Conservation (phyloP, 2,888 invertebrate species). For the Patella depressa region DNA sequence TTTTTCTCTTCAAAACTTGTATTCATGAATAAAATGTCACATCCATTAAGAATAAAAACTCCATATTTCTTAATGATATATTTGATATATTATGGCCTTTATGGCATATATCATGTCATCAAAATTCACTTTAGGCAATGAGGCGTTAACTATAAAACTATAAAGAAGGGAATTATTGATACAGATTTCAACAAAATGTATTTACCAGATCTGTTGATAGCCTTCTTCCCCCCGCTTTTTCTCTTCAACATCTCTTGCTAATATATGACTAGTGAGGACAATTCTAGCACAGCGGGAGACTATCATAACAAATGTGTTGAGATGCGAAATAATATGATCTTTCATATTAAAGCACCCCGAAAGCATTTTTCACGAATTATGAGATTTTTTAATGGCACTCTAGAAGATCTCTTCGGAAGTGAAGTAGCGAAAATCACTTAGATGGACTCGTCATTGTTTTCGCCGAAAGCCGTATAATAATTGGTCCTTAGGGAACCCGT, state of each 20-base stretch:
- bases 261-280: neutral
- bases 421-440: conserved; percentile 14
- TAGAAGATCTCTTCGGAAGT: conserved; percentile 9
- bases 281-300: conserved; percentile 9
- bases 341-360: conserved; percentile 7
- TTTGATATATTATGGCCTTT: no score
- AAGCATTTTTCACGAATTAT: conserved; percentile 12
- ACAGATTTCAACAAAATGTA: no score
- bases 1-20: no score
- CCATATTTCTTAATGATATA: no score
- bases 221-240: no score
- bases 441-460: conserved; percentile 25
- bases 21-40: no score
- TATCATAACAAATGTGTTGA: conserved; percentile 7
- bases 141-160: neutral
- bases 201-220: no score
- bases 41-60: no score
- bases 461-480: conserved; percentile 23
- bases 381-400: conserved; percentile 12
- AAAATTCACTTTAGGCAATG: conserved; percentile 9
- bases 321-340: conserved; percentile 10
- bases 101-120: conserved; percentile 5
- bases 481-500: conserved; percentile 23
- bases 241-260: neutral
- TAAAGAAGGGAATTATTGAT: neutral